Percentiles rank a stretch among this genome's conserved stretches.
phyloP scores from a whole-genome alignment of 2,888 invertebrate genomes.

The Aromia moschata region DNA sequence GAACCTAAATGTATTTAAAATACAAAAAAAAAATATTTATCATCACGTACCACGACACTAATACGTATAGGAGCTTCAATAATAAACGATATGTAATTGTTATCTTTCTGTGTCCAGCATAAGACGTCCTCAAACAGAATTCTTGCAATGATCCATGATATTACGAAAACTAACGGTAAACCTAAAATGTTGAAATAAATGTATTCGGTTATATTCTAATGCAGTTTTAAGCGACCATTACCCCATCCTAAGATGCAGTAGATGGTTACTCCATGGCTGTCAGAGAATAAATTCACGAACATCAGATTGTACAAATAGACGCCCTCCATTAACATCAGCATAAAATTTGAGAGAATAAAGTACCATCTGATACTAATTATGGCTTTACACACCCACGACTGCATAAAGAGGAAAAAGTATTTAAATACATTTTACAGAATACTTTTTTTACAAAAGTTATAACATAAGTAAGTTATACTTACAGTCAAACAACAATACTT shows the following conservation, averaged over 20 bases:
- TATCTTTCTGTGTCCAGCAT: conserved; percentile 70
- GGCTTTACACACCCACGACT: conserved; percentile 73
- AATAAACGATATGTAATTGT: conserved; percentile 64
- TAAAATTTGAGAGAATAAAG: conserved; percentile 73
- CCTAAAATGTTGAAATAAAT: too few relatives aligned
- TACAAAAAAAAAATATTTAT: conserved; percentile 15
- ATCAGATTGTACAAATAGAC: conserved; percentile 75
- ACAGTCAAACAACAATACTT: too few relatives aligned
- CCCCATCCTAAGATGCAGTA: conserved; percentile 75
- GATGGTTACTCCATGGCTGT: conserved; percentile 67
- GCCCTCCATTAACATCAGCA: conserved; percentile 76
- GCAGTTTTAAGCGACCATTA: conserved; percentile 60
- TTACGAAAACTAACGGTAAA: conserved; percentile 67
- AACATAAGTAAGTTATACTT: too few relatives aligned
- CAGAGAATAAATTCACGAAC: conserved; percentile 71
- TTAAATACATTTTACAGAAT: too few relatives aligned
- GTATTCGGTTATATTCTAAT: too few relatives aligned
- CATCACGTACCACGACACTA: conserved; percentile 67
- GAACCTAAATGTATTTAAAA: too few relatives aligned
- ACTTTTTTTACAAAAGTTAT: too few relatives aligned
- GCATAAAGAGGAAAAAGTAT: conserved; percentile 35
- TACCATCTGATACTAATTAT: conserved; percentile 71
- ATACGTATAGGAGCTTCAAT: conserved; percentile 69
- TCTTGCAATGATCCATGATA: conserved; percentile 69
- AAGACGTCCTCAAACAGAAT: conserved; percentile 65